These are phyloP conservation scores for Orycteropus afer DNA, from an alignment of 2,113 vertebrate genomes.

Conservation along the genomic window DNA sequence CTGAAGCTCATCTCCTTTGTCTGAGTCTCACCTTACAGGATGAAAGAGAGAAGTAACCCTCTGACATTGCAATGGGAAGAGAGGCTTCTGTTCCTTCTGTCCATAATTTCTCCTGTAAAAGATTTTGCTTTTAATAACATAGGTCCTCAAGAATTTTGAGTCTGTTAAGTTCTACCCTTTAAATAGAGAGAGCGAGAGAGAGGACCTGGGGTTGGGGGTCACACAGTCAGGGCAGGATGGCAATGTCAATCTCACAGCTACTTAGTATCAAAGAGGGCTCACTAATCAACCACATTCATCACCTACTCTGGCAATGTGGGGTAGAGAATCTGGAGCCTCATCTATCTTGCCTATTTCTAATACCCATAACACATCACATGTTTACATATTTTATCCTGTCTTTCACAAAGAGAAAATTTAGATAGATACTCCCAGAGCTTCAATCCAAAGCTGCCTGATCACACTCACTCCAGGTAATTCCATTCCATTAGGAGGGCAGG, in stretches of 20 bases:
- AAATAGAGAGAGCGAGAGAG: background rate
- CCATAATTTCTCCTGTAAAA: background rate
- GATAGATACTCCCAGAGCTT: background rate
- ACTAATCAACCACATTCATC: background rate
- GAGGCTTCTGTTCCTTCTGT: background rate
- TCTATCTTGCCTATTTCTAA: background rate
- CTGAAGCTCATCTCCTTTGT: background rate
- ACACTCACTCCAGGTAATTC: background rate
- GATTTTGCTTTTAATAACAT: background rate
- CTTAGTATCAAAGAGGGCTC: background rate
- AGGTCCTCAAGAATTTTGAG: background rate
- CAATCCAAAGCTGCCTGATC: background rate
- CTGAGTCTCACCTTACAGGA: background rate
- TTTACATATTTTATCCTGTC: background rate
- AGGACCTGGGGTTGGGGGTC: background rate
- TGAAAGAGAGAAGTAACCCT: background rate
- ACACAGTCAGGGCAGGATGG: background rate
- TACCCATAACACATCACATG: background rate
- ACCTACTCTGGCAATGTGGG: background rate
- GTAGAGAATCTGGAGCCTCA: background rate
- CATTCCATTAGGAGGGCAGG: background rate
- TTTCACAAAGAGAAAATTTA: slow-evolving; percentile 16
- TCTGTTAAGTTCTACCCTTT: background rate
- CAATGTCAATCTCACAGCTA: background rate
- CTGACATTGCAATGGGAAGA: background rate